Evolutionary conservation across 2,888 invertebrate genomes (phyloP), one percentile per base, ranked within the genome.

Genomic region (Acrocera orbiculus): DNA sequence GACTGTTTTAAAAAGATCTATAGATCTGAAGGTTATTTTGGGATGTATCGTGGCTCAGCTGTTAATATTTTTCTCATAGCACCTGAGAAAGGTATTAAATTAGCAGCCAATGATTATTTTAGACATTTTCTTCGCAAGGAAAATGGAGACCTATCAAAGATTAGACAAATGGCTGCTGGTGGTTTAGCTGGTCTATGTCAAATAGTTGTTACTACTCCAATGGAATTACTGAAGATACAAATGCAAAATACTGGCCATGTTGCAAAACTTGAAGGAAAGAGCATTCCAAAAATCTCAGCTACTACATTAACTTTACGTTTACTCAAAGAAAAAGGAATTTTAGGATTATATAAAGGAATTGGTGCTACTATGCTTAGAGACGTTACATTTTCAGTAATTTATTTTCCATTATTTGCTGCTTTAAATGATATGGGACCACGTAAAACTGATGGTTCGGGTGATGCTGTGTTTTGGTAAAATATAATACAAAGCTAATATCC

Each of bases 1-100:
- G 96, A 98, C 58, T 98, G 96, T 58, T 95, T 92, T 52, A 75
- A 71, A 41, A 85, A 96, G 62, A 95, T 95, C 1, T 92, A 87
- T 56, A 67, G 65, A 35, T 76, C 83, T 11, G 96, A 96, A 58
- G 96, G 96, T 1, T 93, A 92, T 58, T 82, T 87, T 55, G 92
- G 92, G 46, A 90, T 92, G 90, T 93, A 92, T 60, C 72, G 85
- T 51, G 93, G 93, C 4, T 90, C 89, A 0, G 89, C 75, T 10
- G 92, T 95, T 9, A 95, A 95, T 63, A 85, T 93, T 49, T 62
- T 95, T 25, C 70, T 95, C 34, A 90, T 95, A 43, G 95, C 93
- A 2, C 95, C 95, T 0, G 95, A 95, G 62, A 95, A 95, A 56
- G 92, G 92, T 4, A 95, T 95, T 52, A 95, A 95, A 65, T 67